Base-by-base conservation (phyloP, 2,113 vertebrate genomes). In the Atherinomorus stipes region DNA sequence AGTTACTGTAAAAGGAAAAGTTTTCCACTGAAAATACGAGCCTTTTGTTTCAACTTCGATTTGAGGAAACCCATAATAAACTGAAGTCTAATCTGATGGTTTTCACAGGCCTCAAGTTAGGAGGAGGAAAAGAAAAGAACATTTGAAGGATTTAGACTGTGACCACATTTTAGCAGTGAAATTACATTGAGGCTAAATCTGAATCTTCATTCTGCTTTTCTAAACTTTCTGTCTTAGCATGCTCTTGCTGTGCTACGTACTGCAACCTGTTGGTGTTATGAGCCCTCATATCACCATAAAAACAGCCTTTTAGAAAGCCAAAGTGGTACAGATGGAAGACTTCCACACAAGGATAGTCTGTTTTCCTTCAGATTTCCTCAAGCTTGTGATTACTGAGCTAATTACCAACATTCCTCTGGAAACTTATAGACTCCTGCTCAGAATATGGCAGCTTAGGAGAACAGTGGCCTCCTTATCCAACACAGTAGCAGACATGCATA, bases 331-430 rank as follows among this genome's bases (percentile, higher is more conserved):
- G 64, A 81, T 76, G 62, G 77, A 81, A 61, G 66, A 81, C 69
- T 80, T 90, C 84, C 80, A 76, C 82, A 84, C 51, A 86, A 74
- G 62, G 80, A 88, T 83, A 87, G 89, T 78, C 79, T 78, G 74
- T 88, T 90, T 90, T 85, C 78, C 64, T 71, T 76, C 78, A 85
- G 85, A 89, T 92, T 90, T 89, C 84, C 89, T 77, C 90, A 90
- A 91, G 88, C 89, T 87, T 83, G 86, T 84, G 89, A 91, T 94
- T 92, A 92, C 87, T 23, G 76, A 90, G 81, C 87, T 91, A 93
- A 93, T 93, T 86, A 92, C 90, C 57, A 62, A 89, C 92, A 93
- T 94, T 93, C 92, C 90, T 87, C 8, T 1, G 78, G 70, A 81
- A 90, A 89, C 89, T 83, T 81, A 76, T 65, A 82, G 84, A 78